These are phyloP conservation scores for Metacarcinus magister DNA, from an alignment of 2,888 invertebrate genomes.

Conservation along the genomic window DNA sequence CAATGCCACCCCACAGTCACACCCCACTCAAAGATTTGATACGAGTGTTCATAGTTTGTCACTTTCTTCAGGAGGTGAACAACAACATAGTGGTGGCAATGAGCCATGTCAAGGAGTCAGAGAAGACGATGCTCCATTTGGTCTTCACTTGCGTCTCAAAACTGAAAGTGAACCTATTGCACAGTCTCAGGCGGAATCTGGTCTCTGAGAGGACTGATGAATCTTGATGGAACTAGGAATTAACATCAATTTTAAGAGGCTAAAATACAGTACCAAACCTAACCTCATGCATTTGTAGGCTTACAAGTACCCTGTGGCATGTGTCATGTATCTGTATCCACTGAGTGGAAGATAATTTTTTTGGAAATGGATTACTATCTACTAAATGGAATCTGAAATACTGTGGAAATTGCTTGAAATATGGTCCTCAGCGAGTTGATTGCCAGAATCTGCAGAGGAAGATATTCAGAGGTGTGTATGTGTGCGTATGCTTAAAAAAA, in stretches of 20 bases:
- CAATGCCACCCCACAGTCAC: slow-evolving; percentile 54
- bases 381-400: not conserved
- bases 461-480: not conserved
- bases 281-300: not conserved
- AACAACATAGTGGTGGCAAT: slow-evolving; percentile 34
- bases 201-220: slow-evolving; percentile 57
- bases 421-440: not conserved
- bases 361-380: slow-evolving; percentile 22
- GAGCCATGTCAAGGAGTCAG: slow-evolving; percentile 1
- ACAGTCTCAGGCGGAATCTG: slow-evolving; percentile 58
- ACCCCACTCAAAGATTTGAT: slow-evolving; percentile 61
- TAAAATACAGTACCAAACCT: not conserved
- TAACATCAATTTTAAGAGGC: not conserved
- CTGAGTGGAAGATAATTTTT: not conserved
- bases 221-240: not conserved
- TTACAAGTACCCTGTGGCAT: not conserved
- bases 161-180: slow-evolving; percentile 60
- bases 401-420: not conserved
- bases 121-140: slow-evolving; percentile 76
- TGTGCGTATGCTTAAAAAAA: not conserved
- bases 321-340: not conserved
- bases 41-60: slow-evolving; percentile 65
- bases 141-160: slow-evolving; percentile 74
- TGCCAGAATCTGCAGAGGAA: not conserved
- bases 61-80: slow-evolving; percentile 57